Base-by-base conservation (phyloP, 2,113 vertebrate species). In the Microcebus tavaratra region DNA sequence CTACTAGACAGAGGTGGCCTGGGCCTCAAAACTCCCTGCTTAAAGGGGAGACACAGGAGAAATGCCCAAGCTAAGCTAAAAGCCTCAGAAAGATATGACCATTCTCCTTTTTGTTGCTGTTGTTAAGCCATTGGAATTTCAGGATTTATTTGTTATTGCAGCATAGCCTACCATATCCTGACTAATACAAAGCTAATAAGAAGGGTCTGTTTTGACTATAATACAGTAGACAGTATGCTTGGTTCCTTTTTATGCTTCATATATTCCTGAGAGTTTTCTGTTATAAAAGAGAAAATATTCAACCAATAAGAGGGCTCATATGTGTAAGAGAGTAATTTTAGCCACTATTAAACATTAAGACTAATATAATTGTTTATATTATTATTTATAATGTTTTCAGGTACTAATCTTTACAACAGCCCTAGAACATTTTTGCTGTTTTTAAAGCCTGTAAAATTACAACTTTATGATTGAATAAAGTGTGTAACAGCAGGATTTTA, bases 311-410 rank as follows among this genome's bases (percentile, higher is more conserved):
- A 93, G 76, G 34, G 34, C 70, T 89, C 70, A 55, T 55, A 75
- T 72, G 36, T 76, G 6, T 72, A 87, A 89, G 85, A 76, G 75
- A 91, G 42, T 67, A 76, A 95, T 90, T 92, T 91, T 48, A 94
- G 45, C 86, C 87, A 90, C 63, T 93, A 88, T 78, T 65, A 90
- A 93, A 97, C 91, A 89, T 95, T 86, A 89, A 95, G 96, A 96
- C 94, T 68, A 96, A 80, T 29, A 34, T 59, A 89, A 72, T 31
- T 81, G 15, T 55, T 17, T 18, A 55, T 18, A 53, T 53, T 53
- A 89, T 95, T 92, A 75, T 82, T 85, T 55, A 42, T 59, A 73
- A 67, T 57, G 80, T 57, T 84, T 95, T 94, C 75, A 80, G 70
- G 45, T 42, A 75, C 11, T 3, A 68, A 18, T 79, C 79, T 92